phyloP scores from a whole-genome alignment of 1,140 invertebrate genomes.

The Eueides isabella region DNA sequence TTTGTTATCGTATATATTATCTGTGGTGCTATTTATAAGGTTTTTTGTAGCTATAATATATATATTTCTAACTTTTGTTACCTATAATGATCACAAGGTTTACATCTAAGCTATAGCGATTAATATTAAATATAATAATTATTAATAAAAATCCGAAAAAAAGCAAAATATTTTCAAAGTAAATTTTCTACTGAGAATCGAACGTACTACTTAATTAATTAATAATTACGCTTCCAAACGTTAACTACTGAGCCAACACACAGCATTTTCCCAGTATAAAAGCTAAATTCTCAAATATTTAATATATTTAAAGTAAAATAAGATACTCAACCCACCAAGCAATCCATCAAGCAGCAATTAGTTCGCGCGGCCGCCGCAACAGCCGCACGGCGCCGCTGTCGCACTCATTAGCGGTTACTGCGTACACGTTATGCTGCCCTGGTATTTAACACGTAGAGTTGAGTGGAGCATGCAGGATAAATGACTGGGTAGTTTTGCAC shows the following conservation, averaged over 20 bases:
- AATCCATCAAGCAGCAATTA: slow-evolving; percentile 75
- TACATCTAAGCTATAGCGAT: too few relatives aligned
- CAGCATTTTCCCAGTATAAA: not conserved
- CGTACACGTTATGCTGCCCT: slow-evolving; percentile 50
- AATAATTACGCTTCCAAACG: too few relatives aligned
- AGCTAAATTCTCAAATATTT: not conserved
- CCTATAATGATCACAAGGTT: too few relatives aligned
- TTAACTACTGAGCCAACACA: too few relatives aligned
- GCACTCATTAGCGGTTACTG: slow-evolving; percentile 75
- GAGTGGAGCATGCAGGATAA: slow-evolving; percentile 3
- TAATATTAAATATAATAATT: too few relatives aligned
- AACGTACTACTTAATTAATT: too few relatives aligned
- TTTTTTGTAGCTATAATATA: too few relatives aligned
- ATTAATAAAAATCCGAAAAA: too few relatives aligned
- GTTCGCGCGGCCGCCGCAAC: slow-evolving; percentile 65
- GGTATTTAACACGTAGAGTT: slow-evolving; percentile 41
- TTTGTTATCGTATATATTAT: not conserved
- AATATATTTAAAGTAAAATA: not conserved
- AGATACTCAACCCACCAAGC: slow-evolving; percentile 28
- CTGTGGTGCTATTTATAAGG: not conserved
- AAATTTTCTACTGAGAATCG: too few relatives aligned
- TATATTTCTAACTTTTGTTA: too few relatives aligned
- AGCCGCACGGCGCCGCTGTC: slow-evolving; percentile 70
- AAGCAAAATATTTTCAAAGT: too few relatives aligned
- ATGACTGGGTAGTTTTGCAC: not conserved